Base-by-base conservation (phyloP, 1,140 invertebrate genomes). In the Littorina saxatilis region DNA sequence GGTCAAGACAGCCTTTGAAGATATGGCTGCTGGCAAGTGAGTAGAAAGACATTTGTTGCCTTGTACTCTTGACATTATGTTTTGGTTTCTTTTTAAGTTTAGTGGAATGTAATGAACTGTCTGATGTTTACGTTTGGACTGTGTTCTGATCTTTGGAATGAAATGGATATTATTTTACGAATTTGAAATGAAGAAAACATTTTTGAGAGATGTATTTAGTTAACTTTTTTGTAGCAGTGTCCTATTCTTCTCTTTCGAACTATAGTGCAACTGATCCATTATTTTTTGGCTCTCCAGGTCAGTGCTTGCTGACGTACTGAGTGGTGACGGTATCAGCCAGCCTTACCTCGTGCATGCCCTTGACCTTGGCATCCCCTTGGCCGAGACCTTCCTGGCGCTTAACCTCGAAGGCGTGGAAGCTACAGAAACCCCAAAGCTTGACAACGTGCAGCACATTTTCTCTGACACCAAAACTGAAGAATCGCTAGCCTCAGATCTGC, bases 11-110 rank as follows among this genome's bases (percentile, higher is more conserved):
- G 43, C 83, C 9, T 88, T 89, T 78, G 50, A 72, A 50, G 66
- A 86, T 20, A 79, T 88, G 9, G 84, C 83, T 52, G 35, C 39
- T 29, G 82, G 86, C 32, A 89, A 89, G 87, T 88, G 80, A 79
- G 85, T 32, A 11, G 43, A 5, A 47, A n/a, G n/a, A n/a, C n/a
- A n/a, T n/a, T n/a, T n/a, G n/a, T n/a, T n/a, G n/a, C n/a, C n/a
- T n/a, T n/a, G n/a, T n/a, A n/a, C n/a, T n/a, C n/a, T n/a, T n/a
- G n/a, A n/a, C n/a, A n/a, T n/a, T n/a, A n/a, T n/a, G n/a, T n/a
- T n/a, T n/a, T n/a, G n/a, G n/a, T n/a, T n/a, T n/a, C n/a, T n/a
- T n/a, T n/a, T n/a, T n/a, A n/a, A n/a, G n/a, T n/a, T n/a, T n/a
- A n/a, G n/a, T n/a, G n/a, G n/a, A n/a, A n/a, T n/a, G n/a, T n/a